Conservation (phyloP, 2,888 invertebrate genomes). For the Acronicta alni region DNA sequence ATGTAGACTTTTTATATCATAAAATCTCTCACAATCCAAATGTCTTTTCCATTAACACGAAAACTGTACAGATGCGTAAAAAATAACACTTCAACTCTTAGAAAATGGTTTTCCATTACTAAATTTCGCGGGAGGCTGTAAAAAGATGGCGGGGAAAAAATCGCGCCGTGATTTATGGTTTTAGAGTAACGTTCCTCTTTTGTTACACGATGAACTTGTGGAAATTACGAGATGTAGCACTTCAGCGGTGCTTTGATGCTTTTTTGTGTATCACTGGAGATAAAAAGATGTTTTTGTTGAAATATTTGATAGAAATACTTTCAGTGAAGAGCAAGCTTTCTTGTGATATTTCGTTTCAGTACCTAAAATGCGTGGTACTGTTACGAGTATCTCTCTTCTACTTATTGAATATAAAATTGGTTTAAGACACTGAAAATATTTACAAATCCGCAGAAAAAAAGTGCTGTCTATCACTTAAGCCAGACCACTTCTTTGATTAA, state of each 20-base stretch:
- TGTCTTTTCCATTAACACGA: constrained; percentile 43
- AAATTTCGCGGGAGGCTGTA: constrained; percentile 31
- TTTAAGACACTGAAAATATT: no score
- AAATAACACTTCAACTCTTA: constrained; percentile 25
- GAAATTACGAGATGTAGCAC: constrained; percentile 41
- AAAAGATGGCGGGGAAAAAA: constrained; percentile 43
- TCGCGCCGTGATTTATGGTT: constrained; percentile 52
- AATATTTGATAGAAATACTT: constrained; percentile 10
- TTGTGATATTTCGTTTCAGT: no score
- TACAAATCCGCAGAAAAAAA: no score
- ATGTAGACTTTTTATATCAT: constrained; percentile 22
- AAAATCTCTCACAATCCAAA: constrained; percentile 34
- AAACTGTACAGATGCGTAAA: constrained; percentile 35
- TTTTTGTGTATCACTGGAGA: constrained; percentile 40
- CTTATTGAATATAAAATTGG: no score
- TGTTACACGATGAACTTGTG: constrained; percentile 48
- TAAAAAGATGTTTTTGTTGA: constrained; percentile 11
- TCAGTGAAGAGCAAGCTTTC: background rate
- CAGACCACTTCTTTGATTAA: no score
- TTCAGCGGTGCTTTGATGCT: constrained; percentile 33
- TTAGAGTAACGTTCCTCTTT: constrained; percentile 42
- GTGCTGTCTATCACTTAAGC: no score
- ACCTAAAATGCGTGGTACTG: no score
- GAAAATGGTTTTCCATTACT: constrained; percentile 43
- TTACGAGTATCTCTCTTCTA: no score